These are phyloP conservation scores for Axea sp. DNA, from an alignment of 2,888 invertebrate genomes.

Conservation along the genomic window DNA sequence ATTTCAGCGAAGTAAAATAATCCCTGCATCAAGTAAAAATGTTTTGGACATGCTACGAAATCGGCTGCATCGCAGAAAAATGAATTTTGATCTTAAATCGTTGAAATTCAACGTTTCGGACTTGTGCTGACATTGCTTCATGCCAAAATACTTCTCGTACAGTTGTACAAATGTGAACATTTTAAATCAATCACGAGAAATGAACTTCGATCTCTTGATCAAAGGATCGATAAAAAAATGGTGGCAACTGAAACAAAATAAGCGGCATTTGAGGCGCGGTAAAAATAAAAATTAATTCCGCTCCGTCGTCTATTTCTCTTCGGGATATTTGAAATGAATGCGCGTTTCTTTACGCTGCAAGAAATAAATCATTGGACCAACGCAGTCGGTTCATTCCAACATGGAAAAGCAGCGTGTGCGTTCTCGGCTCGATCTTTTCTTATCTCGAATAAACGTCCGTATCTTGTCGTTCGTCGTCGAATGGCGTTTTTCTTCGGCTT, in stretches of 20 bases:
- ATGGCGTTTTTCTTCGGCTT: slow-evolving; percentile 37
- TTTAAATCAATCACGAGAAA: too few species aligned
- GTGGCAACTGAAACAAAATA: slow-evolving; percentile 5
- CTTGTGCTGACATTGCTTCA: too few species aligned
- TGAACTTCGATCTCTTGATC: too few species aligned
- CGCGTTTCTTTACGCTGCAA: slow-evolving; percentile 50
- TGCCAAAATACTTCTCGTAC: too few species aligned
- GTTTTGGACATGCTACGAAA: too few species aligned
- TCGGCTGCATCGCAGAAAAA: too few species aligned
- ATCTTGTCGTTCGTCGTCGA: slow-evolving; percentile 51
- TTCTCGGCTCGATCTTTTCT: slow-evolving; percentile 53
- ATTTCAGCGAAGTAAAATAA: too few species aligned
- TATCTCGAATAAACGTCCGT: slow-evolving; percentile 62
- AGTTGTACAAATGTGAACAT: too few species aligned
- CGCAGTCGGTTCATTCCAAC: slow-evolving; percentile 38
- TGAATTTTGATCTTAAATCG: too few species aligned
- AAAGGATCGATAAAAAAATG: slow-evolving; percentile 1
- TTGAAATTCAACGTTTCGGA: too few species aligned
- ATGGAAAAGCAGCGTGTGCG: slow-evolving; percentile 59
- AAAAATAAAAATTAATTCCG: slow-evolving; percentile 46
- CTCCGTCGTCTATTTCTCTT: slow-evolving; percentile 33
- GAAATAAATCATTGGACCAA: slow-evolving; percentile 62
- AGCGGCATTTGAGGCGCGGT: not conserved
- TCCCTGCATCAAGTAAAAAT: too few species aligned
- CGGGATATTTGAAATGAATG: slow-evolving; percentile 43